Evolutionary conservation across 1,140 invertebrate species (phyloP).

Genomic region (Leptestheria dahalacensis): DNA sequence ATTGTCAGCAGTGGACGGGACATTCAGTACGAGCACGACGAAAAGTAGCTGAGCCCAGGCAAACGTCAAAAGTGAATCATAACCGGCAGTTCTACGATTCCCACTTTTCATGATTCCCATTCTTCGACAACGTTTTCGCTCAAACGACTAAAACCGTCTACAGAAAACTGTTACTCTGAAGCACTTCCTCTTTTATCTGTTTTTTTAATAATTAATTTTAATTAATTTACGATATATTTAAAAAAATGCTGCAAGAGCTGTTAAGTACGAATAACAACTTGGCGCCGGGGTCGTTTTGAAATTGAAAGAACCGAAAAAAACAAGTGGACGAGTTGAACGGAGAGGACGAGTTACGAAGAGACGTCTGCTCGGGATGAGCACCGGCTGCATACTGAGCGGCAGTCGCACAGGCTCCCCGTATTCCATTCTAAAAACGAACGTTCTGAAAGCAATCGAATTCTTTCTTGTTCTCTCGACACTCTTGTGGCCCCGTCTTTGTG

Average conservation of each 20-base stretch:
- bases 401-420: neutral
- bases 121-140: too few species aligned
- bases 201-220: too few species aligned
- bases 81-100: neutral
- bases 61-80: neutral
- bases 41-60: neutral
- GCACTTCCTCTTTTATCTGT: too few species aligned
- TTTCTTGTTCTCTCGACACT: neutral
- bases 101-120: neutral
- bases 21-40: neutral
- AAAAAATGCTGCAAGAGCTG: too few species aligned
- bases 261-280: too few species aligned
- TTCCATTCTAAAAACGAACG: neutral
- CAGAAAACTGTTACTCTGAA: too few species aligned
- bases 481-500: too few species aligned
- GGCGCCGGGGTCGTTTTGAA: too few species aligned
- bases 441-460: neutral
- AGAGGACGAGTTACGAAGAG: neutral
- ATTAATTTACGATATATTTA: too few species aligned
- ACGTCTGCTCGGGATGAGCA: neutral
- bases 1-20: neutral
- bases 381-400: neutral
- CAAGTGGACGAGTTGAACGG: neutral
- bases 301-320: neutral
- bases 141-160: too few species aligned